Evolutionary conservation across 64 coral and sea anemone species (phyloP).

Genomic region (Montipora capricornis): DNA sequence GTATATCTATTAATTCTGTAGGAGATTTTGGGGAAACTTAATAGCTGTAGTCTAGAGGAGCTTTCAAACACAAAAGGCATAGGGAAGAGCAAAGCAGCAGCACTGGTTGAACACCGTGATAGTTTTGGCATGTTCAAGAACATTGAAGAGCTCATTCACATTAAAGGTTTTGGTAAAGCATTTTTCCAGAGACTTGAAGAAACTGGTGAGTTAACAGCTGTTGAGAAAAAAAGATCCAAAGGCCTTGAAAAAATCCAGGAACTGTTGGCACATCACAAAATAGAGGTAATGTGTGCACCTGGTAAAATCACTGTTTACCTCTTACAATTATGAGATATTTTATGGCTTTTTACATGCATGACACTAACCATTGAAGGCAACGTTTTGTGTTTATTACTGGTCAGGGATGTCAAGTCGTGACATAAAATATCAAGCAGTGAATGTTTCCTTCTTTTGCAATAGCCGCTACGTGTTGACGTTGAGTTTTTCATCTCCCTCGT

Average conservation of each 20-base stretch:
- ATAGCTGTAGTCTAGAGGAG: conserved; percentile 54
- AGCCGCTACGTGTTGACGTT: too few species aligned
- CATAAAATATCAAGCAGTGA: too few species aligned
- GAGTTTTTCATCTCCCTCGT: too few species aligned
- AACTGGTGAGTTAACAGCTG: conserved; percentile 36
- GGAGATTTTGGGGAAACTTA: conserved; percentile 57
- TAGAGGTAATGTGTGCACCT: background rate
- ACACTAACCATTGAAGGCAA: too few species aligned
- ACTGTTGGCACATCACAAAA: background rate
- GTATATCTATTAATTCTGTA: background rate
- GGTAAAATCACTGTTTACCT: too few species aligned
- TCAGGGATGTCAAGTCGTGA: too few species aligned
- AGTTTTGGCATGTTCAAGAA: conserved; percentile 43
- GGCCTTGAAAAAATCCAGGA: conserved; percentile 41
- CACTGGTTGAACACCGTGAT: conserved; percentile 47
- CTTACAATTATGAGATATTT: background rate
- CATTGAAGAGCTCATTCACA: conserved; percentile 29
- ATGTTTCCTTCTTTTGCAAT: too few species aligned
- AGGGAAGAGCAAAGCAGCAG: conserved; percentile 64
- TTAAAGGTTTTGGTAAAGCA: conserved; percentile 67
- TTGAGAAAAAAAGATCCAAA: conserved; percentile 59
- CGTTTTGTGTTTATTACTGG: too few species aligned
- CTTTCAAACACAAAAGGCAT: conserved; percentile 72
- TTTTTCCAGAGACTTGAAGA: conserved; percentile 64
- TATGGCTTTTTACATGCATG: too few species aligned